Conservation (phyloP, 2,113 vertebrate genomes). For the Montifringilla adamsi region DNA sequence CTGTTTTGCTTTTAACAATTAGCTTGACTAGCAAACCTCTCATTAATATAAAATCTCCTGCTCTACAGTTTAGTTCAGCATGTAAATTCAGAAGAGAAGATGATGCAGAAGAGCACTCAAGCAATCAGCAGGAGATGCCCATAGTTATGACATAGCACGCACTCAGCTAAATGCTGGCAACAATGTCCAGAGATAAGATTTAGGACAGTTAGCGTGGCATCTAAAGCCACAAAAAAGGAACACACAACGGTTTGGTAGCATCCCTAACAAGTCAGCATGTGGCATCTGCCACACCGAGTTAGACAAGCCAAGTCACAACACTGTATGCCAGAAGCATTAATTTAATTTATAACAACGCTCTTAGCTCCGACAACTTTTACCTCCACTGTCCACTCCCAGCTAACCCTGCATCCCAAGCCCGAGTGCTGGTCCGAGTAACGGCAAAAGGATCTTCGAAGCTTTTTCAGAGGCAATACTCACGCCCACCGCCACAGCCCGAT, state of each 20-base stretch:
- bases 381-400: background rate
- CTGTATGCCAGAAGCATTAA: background rate
- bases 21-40: background rate
- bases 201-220: background rate
- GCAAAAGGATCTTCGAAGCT: rapidly evolving
- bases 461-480: background rate
- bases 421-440: background rate
- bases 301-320: background rate
- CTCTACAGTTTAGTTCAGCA: background rate
- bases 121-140: background rate
- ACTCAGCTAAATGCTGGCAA: rapidly evolving
- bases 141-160: rapidly evolving
- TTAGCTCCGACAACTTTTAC: background rate
- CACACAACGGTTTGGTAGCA: background rate
- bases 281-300: background rate
- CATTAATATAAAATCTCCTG: background rate
- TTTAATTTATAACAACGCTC: rapidly evolving
- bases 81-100: background rate
- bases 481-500: rapidly evolving
- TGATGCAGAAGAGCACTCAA: background rate
- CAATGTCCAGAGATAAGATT: background rate
- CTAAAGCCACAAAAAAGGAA: background rate
- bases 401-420: background rate
- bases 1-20: background rate
- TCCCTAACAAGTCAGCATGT: background rate